Evolutionary conservation across 2,888 invertebrate species (phyloP).

Genomic region (Ormyrus nitidulus): DNA sequence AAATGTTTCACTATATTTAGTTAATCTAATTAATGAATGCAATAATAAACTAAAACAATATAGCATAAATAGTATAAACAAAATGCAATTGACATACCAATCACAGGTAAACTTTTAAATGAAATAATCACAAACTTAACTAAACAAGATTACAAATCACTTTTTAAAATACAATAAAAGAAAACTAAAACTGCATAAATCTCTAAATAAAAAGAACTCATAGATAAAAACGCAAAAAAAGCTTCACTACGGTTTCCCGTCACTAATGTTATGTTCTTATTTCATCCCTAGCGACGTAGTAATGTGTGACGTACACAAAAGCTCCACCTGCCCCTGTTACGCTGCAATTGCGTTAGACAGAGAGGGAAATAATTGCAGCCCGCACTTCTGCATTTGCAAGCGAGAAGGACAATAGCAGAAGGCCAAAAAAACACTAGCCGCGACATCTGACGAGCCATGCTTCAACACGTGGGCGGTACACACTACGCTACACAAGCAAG

Average conservation of each 20-base stretch:
- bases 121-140: too few relatives aligned
- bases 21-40: too few relatives aligned
- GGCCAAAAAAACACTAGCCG: not conserved
- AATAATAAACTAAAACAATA: too few relatives aligned
- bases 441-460: slow-evolving; percentile 35
- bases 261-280: slow-evolving; percentile 56
- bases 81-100: too few relatives aligned
- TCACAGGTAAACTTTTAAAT: too few relatives aligned
- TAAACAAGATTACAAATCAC: not conserved
- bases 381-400: not conserved
- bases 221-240: slow-evolving; percentile 21
- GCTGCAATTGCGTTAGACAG: not conserved
- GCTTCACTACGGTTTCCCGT: slow-evolving; percentile 5
- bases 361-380: not conserved
- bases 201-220: not conserved
- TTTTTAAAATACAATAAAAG: slow-evolving; percentile 5
- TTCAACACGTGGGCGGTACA: not conserved
- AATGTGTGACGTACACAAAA: not conserved
- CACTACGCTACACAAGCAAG: not conserved
- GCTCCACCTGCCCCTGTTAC: not conserved
- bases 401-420: not conserved
- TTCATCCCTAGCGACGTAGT: slow-evolving; percentile 56
- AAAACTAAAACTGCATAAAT: not conserved
- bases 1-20: too few relatives aligned
- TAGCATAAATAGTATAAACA: too few relatives aligned